phyloP scores from a whole-genome alignment of 2,797 vertebrate genomes.

The Bovichtus variegatus region DNA sequence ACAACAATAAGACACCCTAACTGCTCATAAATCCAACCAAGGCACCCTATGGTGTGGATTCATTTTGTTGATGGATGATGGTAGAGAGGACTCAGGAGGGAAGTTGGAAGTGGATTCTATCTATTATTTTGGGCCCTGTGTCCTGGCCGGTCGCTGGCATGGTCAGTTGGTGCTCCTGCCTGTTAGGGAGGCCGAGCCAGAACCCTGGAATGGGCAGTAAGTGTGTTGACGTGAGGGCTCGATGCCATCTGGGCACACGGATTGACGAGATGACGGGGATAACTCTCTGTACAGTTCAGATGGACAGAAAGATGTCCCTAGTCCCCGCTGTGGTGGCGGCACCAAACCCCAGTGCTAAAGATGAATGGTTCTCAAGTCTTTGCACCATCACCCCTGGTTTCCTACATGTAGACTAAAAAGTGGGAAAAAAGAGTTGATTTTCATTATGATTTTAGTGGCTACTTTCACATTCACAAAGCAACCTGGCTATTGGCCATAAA shows the following conservation, averaged over 20 bases:
- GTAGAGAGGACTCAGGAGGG: constrained; percentile 67
- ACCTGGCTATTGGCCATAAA: constrained; percentile 65
- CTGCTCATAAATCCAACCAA: constrained; percentile 60
- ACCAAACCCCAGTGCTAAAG: constrained; percentile 72
- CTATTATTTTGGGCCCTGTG: constrained; percentile 70
- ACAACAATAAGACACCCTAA: constrained; percentile 63
- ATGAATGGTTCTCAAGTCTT: constrained; percentile 69
- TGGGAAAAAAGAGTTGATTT: constrained; percentile 54
- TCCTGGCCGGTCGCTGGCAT: constrained; percentile 78
- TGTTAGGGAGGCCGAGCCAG: constrained; percentile 70
- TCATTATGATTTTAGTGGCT: constrained; percentile 51
- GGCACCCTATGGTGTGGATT: constrained; percentile 64
- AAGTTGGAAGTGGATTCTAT: constrained; percentile 75
- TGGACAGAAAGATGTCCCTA: constrained; percentile 68
- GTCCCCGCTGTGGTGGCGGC: constrained; percentile 76
- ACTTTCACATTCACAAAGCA: constrained; percentile 53
- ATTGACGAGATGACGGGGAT: constrained; percentile 72
- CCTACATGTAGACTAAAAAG: constrained; percentile 54
- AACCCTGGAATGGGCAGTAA: constrained; percentile 72
- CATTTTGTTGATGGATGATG: constrained; percentile 79
- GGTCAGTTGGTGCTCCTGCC: constrained; percentile 65
- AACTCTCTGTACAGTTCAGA: constrained; percentile 72
- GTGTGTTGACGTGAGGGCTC: constrained; percentile 78
- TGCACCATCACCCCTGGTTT: constrained; percentile 69
- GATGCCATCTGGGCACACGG: constrained; percentile 84